Evolutionary conservation across 2,888 invertebrate species (phyloP).

Genomic region (Drosophila lutescens): DNA sequence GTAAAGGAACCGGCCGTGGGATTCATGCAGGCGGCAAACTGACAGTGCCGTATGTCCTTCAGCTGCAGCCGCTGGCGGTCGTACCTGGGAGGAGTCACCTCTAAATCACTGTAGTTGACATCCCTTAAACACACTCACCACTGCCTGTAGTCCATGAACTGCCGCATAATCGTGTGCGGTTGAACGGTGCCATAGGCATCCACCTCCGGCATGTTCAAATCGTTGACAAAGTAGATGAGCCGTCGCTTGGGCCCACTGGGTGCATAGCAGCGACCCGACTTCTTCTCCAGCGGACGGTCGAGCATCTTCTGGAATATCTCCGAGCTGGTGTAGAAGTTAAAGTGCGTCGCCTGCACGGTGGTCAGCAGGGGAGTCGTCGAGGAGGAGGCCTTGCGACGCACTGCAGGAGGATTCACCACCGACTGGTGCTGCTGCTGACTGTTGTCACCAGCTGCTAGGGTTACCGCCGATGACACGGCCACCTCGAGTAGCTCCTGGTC

Average conservation of each 20-base stretch:
- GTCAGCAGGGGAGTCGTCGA: slow-evolving; percentile 64
- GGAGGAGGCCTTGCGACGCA: slow-evolving; percentile 85
- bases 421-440: slow-evolving; percentile 26
- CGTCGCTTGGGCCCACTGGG: slow-evolving; percentile 91
- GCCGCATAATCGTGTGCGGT: slow-evolving; percentile 96
- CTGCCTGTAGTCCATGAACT: slow-evolving; percentile 97
- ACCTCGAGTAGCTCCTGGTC: slow-evolving; percentile 85
- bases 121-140: slow-evolving; percentile 90
- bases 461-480: slow-evolving; percentile 85
- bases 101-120: neutral
- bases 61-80: slow-evolving; percentile 92
- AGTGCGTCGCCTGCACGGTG: slow-evolving; percentile 81
- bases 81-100: slow-evolving; percentile 67
- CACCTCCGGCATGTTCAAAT: slow-evolving; percentile 98
- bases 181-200: slow-evolving; percentile 98
- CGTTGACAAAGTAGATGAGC: slow-evolving; percentile 97
- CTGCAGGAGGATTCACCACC: slow-evolving; percentile 9
- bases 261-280: slow-evolving; percentile 96
- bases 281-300: slow-evolving; percentile 97
- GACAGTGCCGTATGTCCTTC: slow-evolving; percentile 96
- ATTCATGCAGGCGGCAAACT: slow-evolving; percentile 98
- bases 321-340: slow-evolving; percentile 97
- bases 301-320: slow-evolving; percentile 95
- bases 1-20: slow-evolving; percentile 98
- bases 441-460: slow-evolving; percentile 84